phyloP scores from a whole-genome alignment of 2,113 vertebrate genomes.

The Sphaerodactylus townsendi region DNA sequence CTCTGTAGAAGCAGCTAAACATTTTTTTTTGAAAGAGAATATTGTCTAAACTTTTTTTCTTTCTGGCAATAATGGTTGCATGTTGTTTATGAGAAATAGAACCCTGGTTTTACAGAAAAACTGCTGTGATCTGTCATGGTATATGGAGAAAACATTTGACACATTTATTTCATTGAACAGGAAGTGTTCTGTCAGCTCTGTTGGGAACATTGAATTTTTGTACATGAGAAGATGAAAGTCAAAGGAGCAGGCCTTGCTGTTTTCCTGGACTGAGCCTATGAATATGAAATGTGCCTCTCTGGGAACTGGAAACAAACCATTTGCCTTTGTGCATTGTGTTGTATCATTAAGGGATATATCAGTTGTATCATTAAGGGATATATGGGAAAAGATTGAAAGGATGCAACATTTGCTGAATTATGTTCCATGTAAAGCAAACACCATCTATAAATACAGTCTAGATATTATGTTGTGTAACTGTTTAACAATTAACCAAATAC shows the following conservation, averaged over 20 bases:
- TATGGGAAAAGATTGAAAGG: constrained; percentile 14
- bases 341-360: constrained; percentile 21
- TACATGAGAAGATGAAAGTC: constrained; percentile 63
- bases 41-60: constrained; percentile 60
- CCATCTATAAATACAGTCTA: constrained; percentile 18
- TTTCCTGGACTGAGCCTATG: constrained; percentile 36
- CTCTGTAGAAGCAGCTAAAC: constrained; percentile 52
- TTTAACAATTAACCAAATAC: neutral
- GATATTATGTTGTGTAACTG: neutral
- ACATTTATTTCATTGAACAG: constrained; percentile 70
- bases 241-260: constrained; percentile 48
- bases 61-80: constrained; percentile 65
- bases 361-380: constrained; percentile 18
- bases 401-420: constrained; percentile 8
- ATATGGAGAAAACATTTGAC: constrained; percentile 74
- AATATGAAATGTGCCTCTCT: constrained; percentile 28
- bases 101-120: constrained; percentile 63
- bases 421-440: constrained; percentile 4
- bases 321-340: constrained; percentile 3
- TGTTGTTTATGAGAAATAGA: constrained; percentile 66
- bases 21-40: constrained; percentile 55
- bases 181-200: constrained; percentile 69
- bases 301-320: constrained; percentile 16
- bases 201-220: constrained; percentile 64
- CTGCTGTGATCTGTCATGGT: constrained; percentile 70